Percentiles rank a stretch among this genome's conserved stretches.
These are phyloP conservation scores for Coendou prehensilis DNA, from an alignment of 2,797 vertebrate species.

Conservation along the genomic window DNA sequence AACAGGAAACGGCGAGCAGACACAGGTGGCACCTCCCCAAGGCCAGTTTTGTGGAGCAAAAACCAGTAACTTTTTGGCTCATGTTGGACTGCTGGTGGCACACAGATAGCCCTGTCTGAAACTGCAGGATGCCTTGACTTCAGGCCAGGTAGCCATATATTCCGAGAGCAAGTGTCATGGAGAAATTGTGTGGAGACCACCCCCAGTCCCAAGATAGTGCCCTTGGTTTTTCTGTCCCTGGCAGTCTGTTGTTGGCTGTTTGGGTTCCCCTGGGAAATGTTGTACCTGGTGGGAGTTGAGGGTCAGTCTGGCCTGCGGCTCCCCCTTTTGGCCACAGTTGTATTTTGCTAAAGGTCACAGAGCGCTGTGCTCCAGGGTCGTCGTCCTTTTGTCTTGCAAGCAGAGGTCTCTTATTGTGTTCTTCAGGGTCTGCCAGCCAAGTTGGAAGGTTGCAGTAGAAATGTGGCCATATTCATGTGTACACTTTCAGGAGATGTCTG, in stretches of 20 bases:
- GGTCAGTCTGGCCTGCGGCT: neutral
- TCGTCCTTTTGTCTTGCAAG: neutral
- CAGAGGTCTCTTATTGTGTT: neutral
- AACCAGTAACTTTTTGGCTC: neutral
- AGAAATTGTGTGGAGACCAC: neutral
- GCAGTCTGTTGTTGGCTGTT: neutral
- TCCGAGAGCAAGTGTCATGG: neutral
- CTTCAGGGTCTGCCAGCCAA: neutral
- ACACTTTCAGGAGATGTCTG: neutral
- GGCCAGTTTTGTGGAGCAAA: too few species aligned
- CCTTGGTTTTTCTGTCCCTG: neutral
- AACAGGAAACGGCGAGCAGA: neutral
- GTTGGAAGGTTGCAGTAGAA: neutral
- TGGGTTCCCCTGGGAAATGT: neutral
- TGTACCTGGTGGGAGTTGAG: fast-evolving
- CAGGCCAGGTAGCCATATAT: too few species aligned
- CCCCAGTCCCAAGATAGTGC: neutral
- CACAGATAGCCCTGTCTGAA: neutral
- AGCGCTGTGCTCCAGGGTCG: neutral
- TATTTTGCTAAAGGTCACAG: neutral
- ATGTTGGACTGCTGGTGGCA: neutral
- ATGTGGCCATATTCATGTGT: neutral
- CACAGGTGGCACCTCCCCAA: neutral
- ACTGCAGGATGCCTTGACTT: neutral
- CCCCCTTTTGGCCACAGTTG: neutral